Evolutionary conservation across 2,797 vertebrate species (phyloP).

Genomic region (Paramormyrops hopkinsi): DNA sequence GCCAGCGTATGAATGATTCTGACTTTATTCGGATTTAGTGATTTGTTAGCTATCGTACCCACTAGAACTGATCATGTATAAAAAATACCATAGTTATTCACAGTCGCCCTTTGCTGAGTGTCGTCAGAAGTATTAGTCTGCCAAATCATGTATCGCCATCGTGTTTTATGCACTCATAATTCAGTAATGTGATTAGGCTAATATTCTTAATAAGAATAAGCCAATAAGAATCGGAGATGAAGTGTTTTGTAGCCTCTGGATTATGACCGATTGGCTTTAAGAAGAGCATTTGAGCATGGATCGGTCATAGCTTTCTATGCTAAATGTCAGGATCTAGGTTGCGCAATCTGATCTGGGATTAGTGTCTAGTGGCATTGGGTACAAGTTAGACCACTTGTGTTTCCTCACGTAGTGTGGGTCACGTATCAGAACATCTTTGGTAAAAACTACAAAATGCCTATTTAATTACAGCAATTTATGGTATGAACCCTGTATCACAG

Average conservation of each 20-base stretch:
- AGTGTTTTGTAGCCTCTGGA: background rate
- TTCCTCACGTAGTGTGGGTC: background rate
- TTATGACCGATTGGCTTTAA: background rate
- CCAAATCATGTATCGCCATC: background rate
- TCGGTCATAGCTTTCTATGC: background rate
- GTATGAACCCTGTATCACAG: background rate
- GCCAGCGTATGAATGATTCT: background rate
- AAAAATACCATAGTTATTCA: background rate
- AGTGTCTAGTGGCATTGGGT: background rate
- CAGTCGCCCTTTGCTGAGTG: background rate
- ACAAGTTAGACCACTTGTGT: background rate
- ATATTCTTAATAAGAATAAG: conserved; percentile 3
- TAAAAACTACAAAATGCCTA: background rate
- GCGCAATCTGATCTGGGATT: background rate
- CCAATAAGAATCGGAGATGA: background rate
- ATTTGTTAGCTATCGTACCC: background rate
- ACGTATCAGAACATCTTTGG: background rate
- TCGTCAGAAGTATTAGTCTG: background rate
- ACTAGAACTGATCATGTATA: background rate
- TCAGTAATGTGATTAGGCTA: background rate
- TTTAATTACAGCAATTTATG: background rate
- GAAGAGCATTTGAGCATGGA: background rate
- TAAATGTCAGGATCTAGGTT: background rate
- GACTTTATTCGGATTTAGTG: background rate
- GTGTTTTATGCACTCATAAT: background rate